phyloP scores from a whole-genome alignment of 2,113 vertebrate genomes.

The Mus pahari region DNA sequence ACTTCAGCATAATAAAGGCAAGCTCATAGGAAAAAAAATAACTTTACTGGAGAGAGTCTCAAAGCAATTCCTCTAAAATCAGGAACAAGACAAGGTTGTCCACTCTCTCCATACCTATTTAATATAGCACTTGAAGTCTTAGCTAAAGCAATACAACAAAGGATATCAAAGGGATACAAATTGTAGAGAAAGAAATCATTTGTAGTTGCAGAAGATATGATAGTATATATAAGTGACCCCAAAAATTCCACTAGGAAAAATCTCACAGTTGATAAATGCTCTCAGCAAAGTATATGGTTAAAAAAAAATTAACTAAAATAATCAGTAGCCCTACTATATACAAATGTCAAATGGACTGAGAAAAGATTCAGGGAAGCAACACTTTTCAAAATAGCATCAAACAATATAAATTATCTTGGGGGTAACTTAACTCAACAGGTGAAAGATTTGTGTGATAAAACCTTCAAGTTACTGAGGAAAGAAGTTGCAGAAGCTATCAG shows the following conservation, averaged over 20 bases:
- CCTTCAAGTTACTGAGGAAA: neutral
- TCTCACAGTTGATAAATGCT: neutral
- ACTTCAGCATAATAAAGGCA: neutral
- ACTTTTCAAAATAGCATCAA: neutral
- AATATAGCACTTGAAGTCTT: neutral
- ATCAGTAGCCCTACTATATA: neutral
- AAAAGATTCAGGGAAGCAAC: neutral
- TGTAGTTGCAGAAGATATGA: too few relatives aligned
- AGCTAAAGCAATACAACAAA: neutral
- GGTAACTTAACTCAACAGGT: neutral
- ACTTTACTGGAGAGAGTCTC: neutral
- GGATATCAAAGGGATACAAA: neutral
- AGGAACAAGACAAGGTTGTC: neutral
- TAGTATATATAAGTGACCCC: neutral
- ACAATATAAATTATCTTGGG: neutral
- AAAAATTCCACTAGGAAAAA: neutral
- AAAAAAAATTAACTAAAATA: neutral
- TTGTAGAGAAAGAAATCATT: neutral
- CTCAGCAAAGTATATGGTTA: neutral
- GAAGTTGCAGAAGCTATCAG: neutral
- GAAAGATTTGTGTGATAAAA: neutral
- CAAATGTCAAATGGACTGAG: neutral
- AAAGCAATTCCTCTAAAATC: neutral
- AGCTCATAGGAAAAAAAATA: neutral
- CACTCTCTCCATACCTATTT: neutral